Evolutionary conservation across 2,888 invertebrate genomes (phyloP), one percentile per base, ranked within the genome.

Genomic region (Lithophane semibrunnea): DNA sequence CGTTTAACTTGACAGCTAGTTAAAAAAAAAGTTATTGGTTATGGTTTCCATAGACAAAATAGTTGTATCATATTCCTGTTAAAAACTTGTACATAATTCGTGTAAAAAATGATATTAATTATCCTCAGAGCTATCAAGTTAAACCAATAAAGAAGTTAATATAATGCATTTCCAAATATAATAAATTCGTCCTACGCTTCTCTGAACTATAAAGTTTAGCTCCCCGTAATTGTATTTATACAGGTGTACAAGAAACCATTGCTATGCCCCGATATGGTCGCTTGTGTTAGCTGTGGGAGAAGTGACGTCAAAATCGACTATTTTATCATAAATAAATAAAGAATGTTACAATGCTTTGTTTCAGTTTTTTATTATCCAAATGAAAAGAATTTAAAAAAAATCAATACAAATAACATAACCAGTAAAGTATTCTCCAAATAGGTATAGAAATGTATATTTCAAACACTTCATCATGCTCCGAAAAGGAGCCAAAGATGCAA

Each of bases 201-300:
- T 70, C 81, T 80, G 68, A 80, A 76, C 68, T 86, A 74, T 77
- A 75, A 52, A 73, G 18, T 82, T 71, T 88, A 85, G 86, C 74
- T 79, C 77, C 82, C 79, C 67, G 75, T 86, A 64, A 79, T 80
- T 82, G 72, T 83, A 84, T 90, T 87, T 90, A 87, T 89, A 87
- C 79, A 88, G 84, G 84, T 91, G 90, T 90, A 90, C 88, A 88
- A 70, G 56, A 66, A 70, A 68, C 79, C 79, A 77, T 79, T 77
- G 60, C 21, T 72, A 70, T 72, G 72, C 76, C 72, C 71, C 66
- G 61, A 76, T 78, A 71, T 82, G 74, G 75, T 65, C 47, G 76
- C 80, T 88, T 88, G n/a, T 65, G 72, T 76, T 61, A 42, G 9
- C 66, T 73, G 52, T 66, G 77, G 58, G 47, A 74, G 72, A 52